A percentile compares a stretch with the other conserved stretches of the same genome.
Evolutionary conservation across 2,888 invertebrate genomes (phyloP).

Genomic region (Margaritifera margaritifera): DNA sequence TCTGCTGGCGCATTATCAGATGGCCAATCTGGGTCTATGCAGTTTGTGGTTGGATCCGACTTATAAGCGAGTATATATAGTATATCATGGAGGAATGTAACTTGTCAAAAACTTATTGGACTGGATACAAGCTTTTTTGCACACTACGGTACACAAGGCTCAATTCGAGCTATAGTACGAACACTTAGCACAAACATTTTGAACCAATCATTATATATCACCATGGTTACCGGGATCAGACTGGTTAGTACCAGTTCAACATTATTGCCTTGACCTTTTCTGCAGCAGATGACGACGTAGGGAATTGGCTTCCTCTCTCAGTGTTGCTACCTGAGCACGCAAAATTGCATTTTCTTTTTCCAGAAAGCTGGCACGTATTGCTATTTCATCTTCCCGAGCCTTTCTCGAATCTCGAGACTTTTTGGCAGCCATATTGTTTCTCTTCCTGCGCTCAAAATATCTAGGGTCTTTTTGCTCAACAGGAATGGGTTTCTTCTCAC

Average conservation of each 20-base stretch:
- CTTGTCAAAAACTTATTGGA: too few species aligned
- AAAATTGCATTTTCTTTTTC: constrained; percentile 92
- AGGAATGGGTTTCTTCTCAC: constrained; percentile 82
- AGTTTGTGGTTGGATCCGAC: too few species aligned
- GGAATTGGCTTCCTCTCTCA: constrained; percentile 85
- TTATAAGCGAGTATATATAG: too few species aligned
- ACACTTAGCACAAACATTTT: too few species aligned
- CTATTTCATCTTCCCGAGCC: constrained; percentile 90
- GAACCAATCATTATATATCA: too few species aligned
- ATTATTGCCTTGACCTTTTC: constrained; percentile 56
- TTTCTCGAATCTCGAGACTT: constrained; percentile 91
- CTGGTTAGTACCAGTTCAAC: not conserved
- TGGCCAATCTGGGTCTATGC: too few species aligned
- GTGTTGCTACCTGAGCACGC: constrained; percentile 85
- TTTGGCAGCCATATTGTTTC: constrained; percentile 94
- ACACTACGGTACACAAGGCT: too few species aligned
- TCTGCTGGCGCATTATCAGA: too few species aligned
- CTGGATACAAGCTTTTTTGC: too few species aligned
- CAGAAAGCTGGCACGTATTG: constrained; percentile 86
- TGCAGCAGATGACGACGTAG: constrained; percentile 80
- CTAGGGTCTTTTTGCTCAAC: constrained; percentile 90
- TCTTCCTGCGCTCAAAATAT: constrained; percentile 88
- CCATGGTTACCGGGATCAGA: too few species aligned
- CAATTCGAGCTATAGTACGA: too few species aligned
- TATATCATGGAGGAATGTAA: too few species aligned